A percentile compares a stretch with the other conserved stretches of the same genome.
These are phyloP conservation scores for Onychostoma macrolepis DNA, from an alignment of 2,113 vertebrate genomes.

Conservation along the genomic window DNA sequence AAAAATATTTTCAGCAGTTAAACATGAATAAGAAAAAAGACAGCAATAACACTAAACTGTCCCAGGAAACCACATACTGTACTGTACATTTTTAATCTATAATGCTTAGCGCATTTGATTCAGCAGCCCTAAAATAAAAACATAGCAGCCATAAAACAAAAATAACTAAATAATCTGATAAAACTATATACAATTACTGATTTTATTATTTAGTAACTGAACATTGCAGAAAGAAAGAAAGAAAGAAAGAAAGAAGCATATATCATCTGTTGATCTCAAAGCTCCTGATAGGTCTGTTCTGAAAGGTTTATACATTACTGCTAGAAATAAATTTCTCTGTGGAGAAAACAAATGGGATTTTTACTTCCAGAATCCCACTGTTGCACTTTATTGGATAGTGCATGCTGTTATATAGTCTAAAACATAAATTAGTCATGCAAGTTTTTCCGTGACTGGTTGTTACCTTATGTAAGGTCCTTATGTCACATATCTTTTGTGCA, in stretches of 20 bases:
- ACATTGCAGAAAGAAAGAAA: no score
- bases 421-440: background rate
- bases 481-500: slow-evolving; percentile 23
- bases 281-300: background rate
- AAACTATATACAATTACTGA: no score
- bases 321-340: background rate
- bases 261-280: background rate
- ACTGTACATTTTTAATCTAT: no score
- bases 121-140: no score
- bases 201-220: no score
- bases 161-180: no score
- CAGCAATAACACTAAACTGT: no score
- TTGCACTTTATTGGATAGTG: background rate
- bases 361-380: background rate
- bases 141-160: no score
- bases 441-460: slow-evolving; percentile 8
- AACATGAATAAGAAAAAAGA: no score
- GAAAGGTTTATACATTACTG: background rate
- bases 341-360: background rate
- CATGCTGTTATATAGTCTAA: background rate
- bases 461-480: slow-evolving; percentile 42
- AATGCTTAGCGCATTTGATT: no score
- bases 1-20: no score
- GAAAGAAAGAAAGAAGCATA: background rate
- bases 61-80: no score